phyloP scores from a whole-genome alignment of 2,797 vertebrate species.

The Cyprinodon diabolis region DNA sequence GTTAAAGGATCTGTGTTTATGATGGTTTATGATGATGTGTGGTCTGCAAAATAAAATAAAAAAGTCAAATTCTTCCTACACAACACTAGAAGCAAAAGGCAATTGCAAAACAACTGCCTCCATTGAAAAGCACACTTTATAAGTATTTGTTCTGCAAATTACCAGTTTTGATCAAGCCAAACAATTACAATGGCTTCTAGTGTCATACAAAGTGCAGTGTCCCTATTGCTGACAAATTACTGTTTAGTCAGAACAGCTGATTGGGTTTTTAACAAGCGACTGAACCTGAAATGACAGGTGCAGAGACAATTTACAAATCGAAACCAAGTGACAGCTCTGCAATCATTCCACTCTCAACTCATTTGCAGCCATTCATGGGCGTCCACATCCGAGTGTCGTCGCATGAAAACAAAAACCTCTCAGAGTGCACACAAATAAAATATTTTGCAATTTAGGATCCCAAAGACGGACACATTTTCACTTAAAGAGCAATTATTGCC shows the following conservation, averaged over 20 bases:
- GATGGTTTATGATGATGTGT: too few species aligned
- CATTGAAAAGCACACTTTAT: neutral
- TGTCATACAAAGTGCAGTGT: conserved; percentile 38
- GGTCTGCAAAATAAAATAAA: neutral
- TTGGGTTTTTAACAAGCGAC: conserved; percentile 52
- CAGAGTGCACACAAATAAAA: conserved; percentile 20
- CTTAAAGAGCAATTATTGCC: neutral
- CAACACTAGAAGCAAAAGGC: conserved; percentile 20
- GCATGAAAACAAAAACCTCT: conserved; percentile 25
- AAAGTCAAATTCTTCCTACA: neutral
- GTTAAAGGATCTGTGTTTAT: neutral
- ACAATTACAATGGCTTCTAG: conserved; percentile 30
- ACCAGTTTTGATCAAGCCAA: conserved; percentile 45
- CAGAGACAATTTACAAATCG: conserved; percentile 61
- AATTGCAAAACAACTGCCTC: conserved; percentile 19
- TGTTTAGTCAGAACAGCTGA: conserved; percentile 46
- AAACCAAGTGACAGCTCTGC: conserved; percentile 64
- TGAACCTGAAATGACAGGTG: conserved; percentile 69
- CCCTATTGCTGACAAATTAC: conserved; percentile 58
- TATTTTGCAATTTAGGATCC: conserved; percentile 14
- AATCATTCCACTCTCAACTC: conserved; percentile 54
- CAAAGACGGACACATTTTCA: conserved; percentile 28
- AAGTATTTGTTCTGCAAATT: conserved; percentile 52
- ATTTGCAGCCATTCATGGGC: conserved; percentile 32
- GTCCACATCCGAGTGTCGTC: neutral